Evolutionary conservation across 2,797 vertebrate genomes (phyloP), one percentile per base, ranked within the genome.

Genomic region (Enteromius paludinosus): DNA sequence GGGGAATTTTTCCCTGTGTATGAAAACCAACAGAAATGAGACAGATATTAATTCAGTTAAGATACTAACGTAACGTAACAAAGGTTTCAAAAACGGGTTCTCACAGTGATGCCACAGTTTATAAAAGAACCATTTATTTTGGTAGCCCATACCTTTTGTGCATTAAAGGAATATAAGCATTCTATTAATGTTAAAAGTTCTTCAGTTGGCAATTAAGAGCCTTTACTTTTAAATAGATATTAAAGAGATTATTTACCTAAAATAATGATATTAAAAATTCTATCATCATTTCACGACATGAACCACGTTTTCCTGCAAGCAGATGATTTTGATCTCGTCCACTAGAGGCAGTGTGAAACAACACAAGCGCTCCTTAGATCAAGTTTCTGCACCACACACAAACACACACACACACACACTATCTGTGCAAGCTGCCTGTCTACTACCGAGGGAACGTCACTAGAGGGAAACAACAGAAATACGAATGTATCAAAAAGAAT

Each of bases 401-500:
- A n/a, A 43, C 49, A 30, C 33, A 68, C 49, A 30, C 33, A 68
- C 49, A 33, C 35, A 69, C 54, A 59, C 18, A 45, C 28, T 56
- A 28, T 86, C 71, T 78, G 62, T 62, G 8, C 35, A 54, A 47
- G 14, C 49, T 75, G 20, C n/a, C 49, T 70, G 56, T 74, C 30
- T 77, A 80, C 85, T 56, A 65, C 83, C 83, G 86, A 59, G 82
- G 90, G 86, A 91, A 91, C 88, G 73, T 88, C 87, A 92, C 84
- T 85, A 87, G 83, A 79, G 38, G 75, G 69, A 87, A 87, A 78
- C 75, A 72, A 80, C 81, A 93, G 86, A 90, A 92, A 91, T 90
- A 89, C 90, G 91, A 86, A 56, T 61, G 82, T 85, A 78, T 69
- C 68, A 83, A 43, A 18, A 61, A 28, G 11, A 28, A 61, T 25